phyloP scores from a whole-genome alignment of 2,797 vertebrate species.

The Crenichthys baileyi region DNA sequence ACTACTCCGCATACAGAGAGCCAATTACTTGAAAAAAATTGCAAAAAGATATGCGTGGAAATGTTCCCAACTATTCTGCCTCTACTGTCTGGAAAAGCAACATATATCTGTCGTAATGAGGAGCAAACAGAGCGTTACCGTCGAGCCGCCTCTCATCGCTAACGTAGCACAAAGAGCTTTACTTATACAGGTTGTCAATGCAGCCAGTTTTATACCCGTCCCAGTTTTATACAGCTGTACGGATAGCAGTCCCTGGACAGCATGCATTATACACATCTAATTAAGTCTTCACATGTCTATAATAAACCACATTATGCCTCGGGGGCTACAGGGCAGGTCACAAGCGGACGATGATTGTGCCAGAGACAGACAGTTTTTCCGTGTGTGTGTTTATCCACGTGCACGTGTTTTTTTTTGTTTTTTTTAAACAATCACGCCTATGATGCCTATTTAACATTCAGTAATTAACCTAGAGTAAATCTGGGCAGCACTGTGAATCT shows the following conservation, averaged over 20 bases:
- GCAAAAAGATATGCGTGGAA: slow-evolving; percentile 22
- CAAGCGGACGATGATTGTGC: slow-evolving; percentile 40
- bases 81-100: slow-evolving; percentile 59
- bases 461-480: slow-evolving; percentile 85
- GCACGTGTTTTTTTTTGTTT: slow-evolving; percentile 38
- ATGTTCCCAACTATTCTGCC: slow-evolving; percentile 30
- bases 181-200: slow-evolving; percentile 76
- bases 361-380: slow-evolving; percentile 54
- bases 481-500: slow-evolving; percentile 81
- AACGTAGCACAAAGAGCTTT: slow-evolving; percentile 76
- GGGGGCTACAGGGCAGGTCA: slow-evolving; percentile 74
- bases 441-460: slow-evolving; percentile 77
- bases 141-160: slow-evolving; percentile 65
- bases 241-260: slow-evolving; percentile 68
- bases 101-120: slow-evolving; percentile 79
- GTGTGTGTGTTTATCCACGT: slow-evolving; percentile 12
- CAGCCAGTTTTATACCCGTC: slow-evolving; percentile 66
- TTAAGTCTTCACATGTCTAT: slow-evolving; percentile 81
- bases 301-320: slow-evolving; percentile 80
- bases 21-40: slow-evolving; percentile 69
- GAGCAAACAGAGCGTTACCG: slow-evolving; percentile 64
- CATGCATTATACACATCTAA: slow-evolving; percentile 81
- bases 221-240: slow-evolving; percentile 66
- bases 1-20: slow-evolving; percentile 47
- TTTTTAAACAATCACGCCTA: slow-evolving; percentile 34